Evolutionary conservation across 2,113 vertebrate genomes (phyloP).

Genomic region (Australoheros scitulus): DNA sequence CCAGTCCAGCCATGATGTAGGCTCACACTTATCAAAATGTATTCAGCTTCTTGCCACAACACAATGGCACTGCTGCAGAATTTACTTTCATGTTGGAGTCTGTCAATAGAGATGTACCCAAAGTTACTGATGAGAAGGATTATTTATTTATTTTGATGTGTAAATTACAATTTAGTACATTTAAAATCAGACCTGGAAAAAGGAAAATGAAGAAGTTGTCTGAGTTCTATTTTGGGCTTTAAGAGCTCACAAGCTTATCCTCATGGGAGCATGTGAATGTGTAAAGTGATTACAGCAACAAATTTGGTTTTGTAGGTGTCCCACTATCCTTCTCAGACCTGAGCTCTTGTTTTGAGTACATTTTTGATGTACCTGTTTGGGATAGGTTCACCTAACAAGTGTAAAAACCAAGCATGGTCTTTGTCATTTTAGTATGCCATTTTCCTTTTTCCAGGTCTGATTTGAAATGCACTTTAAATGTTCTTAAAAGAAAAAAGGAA

Average conservation of each 20-base stretch:
- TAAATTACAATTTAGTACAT: background rate
- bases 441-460: too few relatives aligned
- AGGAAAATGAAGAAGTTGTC: background rate
- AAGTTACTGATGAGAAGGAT: background rate
- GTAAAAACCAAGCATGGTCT: background rate
- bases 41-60: conserved; percentile 3
- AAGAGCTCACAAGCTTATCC: background rate
- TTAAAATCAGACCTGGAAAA: background rate
- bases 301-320: too few relatives aligned
- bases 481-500: background rate
- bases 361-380: background rate
- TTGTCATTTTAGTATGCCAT: too few relatives aligned
- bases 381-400: background rate
- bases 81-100: conserved; percentile 1
- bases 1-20: background rate
- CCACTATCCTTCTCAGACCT: background rate
- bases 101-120: background rate
- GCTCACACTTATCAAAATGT: background rate
- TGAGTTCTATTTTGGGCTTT: background rate
- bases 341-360: background rate
- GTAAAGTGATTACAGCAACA: background rate
- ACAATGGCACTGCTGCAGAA: background rate
- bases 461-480: too few relatives aligned
- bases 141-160: background rate
- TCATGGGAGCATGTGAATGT: background rate